Evolutionary conservation across 2,888 invertebrate species (phyloP), one percentile per base, ranked within the genome.

Genomic region (Zeuzera pyrina): DNA sequence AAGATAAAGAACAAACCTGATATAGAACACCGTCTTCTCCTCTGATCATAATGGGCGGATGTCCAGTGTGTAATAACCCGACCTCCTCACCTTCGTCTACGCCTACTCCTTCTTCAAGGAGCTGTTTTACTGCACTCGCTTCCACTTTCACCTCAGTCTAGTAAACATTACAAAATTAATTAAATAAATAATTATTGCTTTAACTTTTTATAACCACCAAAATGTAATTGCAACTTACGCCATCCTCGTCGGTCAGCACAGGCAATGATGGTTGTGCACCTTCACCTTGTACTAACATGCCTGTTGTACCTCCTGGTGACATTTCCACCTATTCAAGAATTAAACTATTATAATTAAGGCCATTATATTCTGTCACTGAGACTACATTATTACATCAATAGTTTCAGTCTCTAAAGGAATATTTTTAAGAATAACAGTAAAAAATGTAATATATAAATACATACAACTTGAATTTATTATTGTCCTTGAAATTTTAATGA

Each of bases 11-110:
- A 37, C 33, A 38, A 41, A 88, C 88, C 76, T 91, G 91, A 61
- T 91, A 91, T 6, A 91, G 85, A 1, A 90, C 89, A n/a, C 94
- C 93, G 54, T 94, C 93, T 47, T 93, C 93, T 0, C 93, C 93
- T 0, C 92, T 89, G 23, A 93, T 92, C 53, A 93, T 88, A 39
- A 93, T 87, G 10, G 93, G 89, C 38, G 88, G 85, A 15, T 88
- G 86, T 2, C 61, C 68, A 1, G 71, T 38, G 47, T 71, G 73
- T 36, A 76, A 42, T 30, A 73, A 47, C 3, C 57, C 57, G n/a
- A 73, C 79, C 38, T 74, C 81, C 24, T 76, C 79, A 2, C 66
- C 67, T 1, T 77, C 78, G 13, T 74, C 79, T n/a, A 60, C 71
- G 1, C 63, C 76, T 2, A 69, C 72, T 1, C 71, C 70, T 31